Evolutionary conservation across 2,113 vertebrate genomes (phyloP).

Genomic region (Misgurnus anguillicaudatus): DNA sequence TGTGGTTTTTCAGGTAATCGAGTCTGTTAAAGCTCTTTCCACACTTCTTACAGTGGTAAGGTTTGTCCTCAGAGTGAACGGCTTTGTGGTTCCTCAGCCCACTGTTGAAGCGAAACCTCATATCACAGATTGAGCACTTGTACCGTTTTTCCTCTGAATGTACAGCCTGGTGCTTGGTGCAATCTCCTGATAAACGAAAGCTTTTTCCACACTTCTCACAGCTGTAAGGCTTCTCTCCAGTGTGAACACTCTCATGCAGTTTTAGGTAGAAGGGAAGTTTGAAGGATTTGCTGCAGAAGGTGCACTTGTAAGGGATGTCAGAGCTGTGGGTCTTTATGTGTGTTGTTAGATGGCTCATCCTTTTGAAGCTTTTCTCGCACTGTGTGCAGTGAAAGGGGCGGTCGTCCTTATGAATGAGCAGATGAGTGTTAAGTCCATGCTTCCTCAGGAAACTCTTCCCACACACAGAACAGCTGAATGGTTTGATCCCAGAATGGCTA

Average conservation of each 20-base stretch:
- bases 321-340: slow-evolving; percentile 46
- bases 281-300: slow-evolving; percentile 68
- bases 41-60: neutral
- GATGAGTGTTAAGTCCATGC: slow-evolving; percentile 67
- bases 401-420: slow-evolving; percentile 69
- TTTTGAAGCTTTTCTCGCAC: slow-evolving; percentile 70
- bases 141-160: slow-evolving; percentile 5
- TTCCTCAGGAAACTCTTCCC: slow-evolving; percentile 70
- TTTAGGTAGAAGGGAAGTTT: slow-evolving; percentile 66
- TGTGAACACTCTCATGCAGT: slow-evolving; percentile 70
- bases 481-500: slow-evolving; percentile 70
- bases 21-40: no score
- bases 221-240: slow-evolving; percentile 54
- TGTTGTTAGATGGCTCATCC: slow-evolving; percentile 44
- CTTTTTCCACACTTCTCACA: slow-evolving; percentile 31
- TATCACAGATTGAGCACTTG: slow-evolving; percentile 10
- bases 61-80: slow-evolving; percentile 15
- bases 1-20: neutral
- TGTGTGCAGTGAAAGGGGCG: slow-evolving; percentile 68
- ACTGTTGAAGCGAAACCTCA: slow-evolving; percentile 3
- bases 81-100: neutral
- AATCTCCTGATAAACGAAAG: slow-evolving; percentile 2
- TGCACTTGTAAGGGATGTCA: slow-evolving; percentile 67
- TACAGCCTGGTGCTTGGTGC: neutral
- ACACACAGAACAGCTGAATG: slow-evolving; percentile 64